phyloP scores from a whole-genome alignment of 2,888 invertebrate species.

The Caenorhabditis parvicauda region DNA sequence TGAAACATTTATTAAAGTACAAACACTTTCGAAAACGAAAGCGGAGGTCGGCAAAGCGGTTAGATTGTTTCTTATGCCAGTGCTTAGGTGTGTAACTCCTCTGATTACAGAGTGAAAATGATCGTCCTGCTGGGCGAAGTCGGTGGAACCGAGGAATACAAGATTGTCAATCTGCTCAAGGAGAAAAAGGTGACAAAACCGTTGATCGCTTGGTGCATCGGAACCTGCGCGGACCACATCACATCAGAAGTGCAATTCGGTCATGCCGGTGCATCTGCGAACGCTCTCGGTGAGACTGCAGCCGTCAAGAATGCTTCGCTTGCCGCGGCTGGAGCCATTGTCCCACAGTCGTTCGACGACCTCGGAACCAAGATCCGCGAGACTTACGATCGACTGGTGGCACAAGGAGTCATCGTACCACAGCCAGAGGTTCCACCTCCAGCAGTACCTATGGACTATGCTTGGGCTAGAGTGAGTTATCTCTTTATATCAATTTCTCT shows the following conservation, averaged over 20 bases:
- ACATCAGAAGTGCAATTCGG: constrained; percentile 83
- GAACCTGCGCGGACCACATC: constrained; percentile 71
- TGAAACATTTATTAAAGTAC: no score
- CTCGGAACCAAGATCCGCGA: constrained; percentile 71
- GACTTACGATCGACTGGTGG: constrained; percentile 73
- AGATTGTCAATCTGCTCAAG: constrained; percentile 84
- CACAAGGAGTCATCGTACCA: constrained; percentile 78
- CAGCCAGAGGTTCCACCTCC: constrained; percentile 91
- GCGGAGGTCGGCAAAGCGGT: no score
- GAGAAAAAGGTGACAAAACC: constrained; percentile 81
- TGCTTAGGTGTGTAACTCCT: no score
- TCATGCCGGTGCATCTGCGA: constrained; percentile 96
- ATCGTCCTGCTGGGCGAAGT: constrained; percentile 92
- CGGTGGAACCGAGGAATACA: constrained; percentile 97
- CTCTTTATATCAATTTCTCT: no score
- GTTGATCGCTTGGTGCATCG: constrained; percentile 97
- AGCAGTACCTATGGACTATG: constrained; percentile 99
- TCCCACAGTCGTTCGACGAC: constrained; percentile 88
- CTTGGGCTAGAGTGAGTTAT: constrained; percentile 79
- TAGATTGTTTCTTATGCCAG: no score
- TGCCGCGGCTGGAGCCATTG: constrained; percentile 79
- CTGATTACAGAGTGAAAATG: constrained; percentile 74
- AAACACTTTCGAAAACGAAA: no score
- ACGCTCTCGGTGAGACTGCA: constrained; percentile 89
- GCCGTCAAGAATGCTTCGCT: constrained; percentile 85